Conservation (phyloP, 2,797 vertebrate genomes). For the Melanitta fusca region DNA sequence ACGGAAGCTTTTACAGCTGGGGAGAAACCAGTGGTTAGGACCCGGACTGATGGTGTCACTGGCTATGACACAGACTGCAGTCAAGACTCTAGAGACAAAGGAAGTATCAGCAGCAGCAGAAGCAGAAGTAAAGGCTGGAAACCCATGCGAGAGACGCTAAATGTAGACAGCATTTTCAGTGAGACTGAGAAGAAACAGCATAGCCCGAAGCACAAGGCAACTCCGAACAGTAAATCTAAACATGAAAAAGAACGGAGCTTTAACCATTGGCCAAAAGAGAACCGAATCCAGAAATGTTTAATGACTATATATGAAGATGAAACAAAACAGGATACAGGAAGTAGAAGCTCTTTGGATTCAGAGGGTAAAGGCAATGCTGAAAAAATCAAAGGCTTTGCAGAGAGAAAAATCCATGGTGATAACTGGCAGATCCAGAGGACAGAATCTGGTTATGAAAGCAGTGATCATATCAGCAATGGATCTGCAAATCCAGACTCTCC, state of each 20-base stretch:
- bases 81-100: constrained; percentile 86
- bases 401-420: constrained; percentile 81
- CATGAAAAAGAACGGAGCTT: constrained; percentile 73
- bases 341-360: constrained; percentile 88
- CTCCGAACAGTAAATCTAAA: constrained; percentile 64
- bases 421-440: constrained; percentile 93
- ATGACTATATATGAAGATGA: constrained; percentile 98
- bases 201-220: constrained; percentile 82
- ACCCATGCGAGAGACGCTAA: constrained; percentile 91
- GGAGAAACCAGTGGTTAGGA: constrained; percentile 62
- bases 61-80: constrained; percentile 94
- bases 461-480: constrained; percentile 91
- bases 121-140: constrained; percentile 86
- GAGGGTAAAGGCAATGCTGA: constrained; percentile 82
- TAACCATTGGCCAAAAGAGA: constrained; percentile 78
- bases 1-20: constrained; percentile 55
- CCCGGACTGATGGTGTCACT: constrained; percentile 69
- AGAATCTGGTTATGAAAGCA: constrained; percentile 95
- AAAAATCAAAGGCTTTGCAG: constrained; percentile 76
- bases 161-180: constrained; percentile 93
- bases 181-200: constrained; percentile 82
- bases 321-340: constrained; percentile 87
- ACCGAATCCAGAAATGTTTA: constrained; percentile 87
- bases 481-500: constrained; percentile 90
- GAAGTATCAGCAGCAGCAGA: constrained; percentile 60